Conservation (phyloP, 64 coral and sea anemone genomes). For the Stichodactyla mertensii region DNA sequence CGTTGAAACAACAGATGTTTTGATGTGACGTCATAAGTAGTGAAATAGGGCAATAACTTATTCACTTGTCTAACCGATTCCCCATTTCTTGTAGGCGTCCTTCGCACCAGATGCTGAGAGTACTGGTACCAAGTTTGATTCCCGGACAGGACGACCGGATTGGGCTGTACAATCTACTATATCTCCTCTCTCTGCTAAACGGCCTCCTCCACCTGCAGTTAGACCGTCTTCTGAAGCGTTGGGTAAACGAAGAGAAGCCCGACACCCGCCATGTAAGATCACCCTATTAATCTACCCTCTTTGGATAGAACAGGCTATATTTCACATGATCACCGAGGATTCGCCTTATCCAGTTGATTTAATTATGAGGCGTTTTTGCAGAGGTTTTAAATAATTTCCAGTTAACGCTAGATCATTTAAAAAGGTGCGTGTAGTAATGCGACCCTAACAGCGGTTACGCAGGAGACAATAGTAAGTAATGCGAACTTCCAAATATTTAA, state of each 20-base stretch:
- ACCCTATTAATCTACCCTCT: background rate
- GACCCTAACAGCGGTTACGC: too few relatives aligned
- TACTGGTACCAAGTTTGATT: conserved; percentile 64
- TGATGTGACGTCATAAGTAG: too few relatives aligned
- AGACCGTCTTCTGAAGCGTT: conserved; percentile 47
- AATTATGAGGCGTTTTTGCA: too few relatives aligned
- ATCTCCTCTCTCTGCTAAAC: conserved; percentile 44
- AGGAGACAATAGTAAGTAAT: too few relatives aligned
- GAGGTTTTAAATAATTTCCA: too few relatives aligned
- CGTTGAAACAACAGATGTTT: too few relatives aligned
- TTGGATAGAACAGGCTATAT: background rate
- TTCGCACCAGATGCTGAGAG: conserved; percentile 70
- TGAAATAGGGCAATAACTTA: background rate
- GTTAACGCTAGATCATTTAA: too few relatives aligned
- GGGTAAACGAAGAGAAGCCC: conserved; percentile 40
- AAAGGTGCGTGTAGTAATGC: too few relatives aligned
- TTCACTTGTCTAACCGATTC: background rate
- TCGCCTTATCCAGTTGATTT: too few relatives aligned
- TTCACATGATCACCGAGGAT: too few relatives aligned
- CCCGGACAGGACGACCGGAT: conserved; percentile 60
- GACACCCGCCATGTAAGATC: conserved; percentile 61
- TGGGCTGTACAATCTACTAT: conserved; percentile 74
- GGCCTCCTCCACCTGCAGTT: conserved; percentile 63
- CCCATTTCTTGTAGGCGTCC: conserved; percentile 25
- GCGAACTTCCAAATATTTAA: too few relatives aligned